These are phyloP conservation scores for Carassius gibelio DNA, from an alignment of 2,113 vertebrate species.

Conservation along the genomic window DNA sequence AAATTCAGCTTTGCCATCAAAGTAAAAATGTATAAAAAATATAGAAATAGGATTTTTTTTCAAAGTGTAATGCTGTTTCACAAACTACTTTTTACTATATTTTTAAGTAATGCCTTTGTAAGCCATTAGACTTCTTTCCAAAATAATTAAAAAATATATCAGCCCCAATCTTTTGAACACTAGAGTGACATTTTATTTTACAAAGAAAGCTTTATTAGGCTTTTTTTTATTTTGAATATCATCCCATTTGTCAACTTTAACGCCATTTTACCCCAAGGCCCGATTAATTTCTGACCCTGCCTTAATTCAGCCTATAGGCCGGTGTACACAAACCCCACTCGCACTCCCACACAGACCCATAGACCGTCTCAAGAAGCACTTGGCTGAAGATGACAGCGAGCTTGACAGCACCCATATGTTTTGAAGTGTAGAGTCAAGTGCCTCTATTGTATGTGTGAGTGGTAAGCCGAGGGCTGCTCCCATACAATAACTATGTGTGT, in stretches of 20 bases:
- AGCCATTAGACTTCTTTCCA: too few species aligned
- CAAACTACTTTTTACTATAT: background rate
- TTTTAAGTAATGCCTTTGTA: background rate
- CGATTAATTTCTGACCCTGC: slow-evolving; percentile 17
- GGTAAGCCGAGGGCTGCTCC: slow-evolving; percentile 54
- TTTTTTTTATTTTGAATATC: background rate
- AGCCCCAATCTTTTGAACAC: too few species aligned
- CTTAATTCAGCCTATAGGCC: slow-evolving; percentile 51
- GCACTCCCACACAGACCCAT: slow-evolving; percentile 45
- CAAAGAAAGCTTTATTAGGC: too few species aligned
- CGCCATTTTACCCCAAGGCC: background rate
- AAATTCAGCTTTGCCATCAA: too few species aligned
- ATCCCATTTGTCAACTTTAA: background rate
- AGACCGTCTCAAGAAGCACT: slow-evolving; percentile 74
- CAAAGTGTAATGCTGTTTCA: background rate
- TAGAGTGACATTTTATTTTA: too few species aligned
- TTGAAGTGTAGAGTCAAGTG: slow-evolving; percentile 91
- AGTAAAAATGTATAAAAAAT: background rate
- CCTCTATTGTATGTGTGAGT: slow-evolving; percentile 82
- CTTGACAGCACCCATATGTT: slow-evolving; percentile 96
- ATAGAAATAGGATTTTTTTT: background rate
- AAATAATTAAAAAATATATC: too few species aligned
- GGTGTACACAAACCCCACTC: slow-evolving; percentile 20
- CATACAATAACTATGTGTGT: slow-evolving; percentile 62
- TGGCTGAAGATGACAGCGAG: slow-evolving; percentile 84